These are phyloP conservation scores for Oedothorax gibbosus DNA, from an alignment of 1,140 invertebrate genomes.

Conservation along the genomic window DNA sequence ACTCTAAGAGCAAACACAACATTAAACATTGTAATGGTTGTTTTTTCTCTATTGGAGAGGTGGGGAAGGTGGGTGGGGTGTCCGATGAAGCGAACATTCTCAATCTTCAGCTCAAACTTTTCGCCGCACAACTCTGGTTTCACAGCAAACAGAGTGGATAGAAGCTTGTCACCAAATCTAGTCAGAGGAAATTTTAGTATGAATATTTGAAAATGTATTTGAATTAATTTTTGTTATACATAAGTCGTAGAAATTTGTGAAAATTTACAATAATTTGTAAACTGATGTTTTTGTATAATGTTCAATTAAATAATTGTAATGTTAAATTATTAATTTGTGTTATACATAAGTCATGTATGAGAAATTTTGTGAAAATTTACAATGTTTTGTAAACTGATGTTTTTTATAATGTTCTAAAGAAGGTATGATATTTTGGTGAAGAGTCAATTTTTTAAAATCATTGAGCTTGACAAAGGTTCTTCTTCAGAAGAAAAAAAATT, in stretches of 20 bases:
- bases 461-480: too few relatives aligned
- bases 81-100: conserved; percentile 94
- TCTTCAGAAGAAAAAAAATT: too few relatives aligned
- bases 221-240: not conserved
- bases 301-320: too few relatives aligned
- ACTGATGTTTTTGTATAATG: too few relatives aligned
- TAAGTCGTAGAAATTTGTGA: not conserved
- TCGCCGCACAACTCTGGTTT: conserved; percentile 88
- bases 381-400: too few relatives aligned
- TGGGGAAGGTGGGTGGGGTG: conserved; percentile 83
- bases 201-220: not conserved
- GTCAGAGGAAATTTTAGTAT: not conserved
- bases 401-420: not conserved
- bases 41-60: conserved; percentile 41
- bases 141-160: conserved; percentile 92
- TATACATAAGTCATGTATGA: not conserved
- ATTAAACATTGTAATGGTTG: conserved; percentile 82
- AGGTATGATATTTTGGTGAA: not conserved
- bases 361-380: not conserved
- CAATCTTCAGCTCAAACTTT: conserved; percentile 94
- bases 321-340: not conserved
- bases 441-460: not conserved
- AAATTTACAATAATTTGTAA: too few relatives aligned
- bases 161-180: conserved; percentile 71
- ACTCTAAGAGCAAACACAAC: conserved; percentile 89